Conservation (phyloP, 2,113 vertebrate species). For the Anser cygnoides region DNA sequence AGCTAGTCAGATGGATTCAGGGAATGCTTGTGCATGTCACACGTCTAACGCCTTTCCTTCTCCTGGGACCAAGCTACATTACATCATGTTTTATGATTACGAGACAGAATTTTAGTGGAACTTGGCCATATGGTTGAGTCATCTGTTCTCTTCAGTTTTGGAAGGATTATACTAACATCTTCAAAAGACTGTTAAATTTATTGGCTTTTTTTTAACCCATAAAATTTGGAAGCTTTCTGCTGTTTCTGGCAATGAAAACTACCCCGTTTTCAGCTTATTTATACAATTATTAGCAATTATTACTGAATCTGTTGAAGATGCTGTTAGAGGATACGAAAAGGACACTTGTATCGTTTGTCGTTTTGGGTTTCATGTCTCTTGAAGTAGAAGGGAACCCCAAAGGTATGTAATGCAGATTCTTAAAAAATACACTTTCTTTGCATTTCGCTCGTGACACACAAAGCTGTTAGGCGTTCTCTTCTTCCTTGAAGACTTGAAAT, state of each 20-base stretch:
- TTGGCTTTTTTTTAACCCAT: slow-evolving; percentile 54
- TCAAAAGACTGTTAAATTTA: slow-evolving; percentile 62
- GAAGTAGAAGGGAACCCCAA: neutral
- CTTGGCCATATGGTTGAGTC: slow-evolving; percentile 72
- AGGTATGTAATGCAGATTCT: accelerated
- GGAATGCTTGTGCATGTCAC: slow-evolving; percentile 41
- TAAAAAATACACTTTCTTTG: neutral
- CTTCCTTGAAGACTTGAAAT: neutral
- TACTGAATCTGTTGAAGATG: neutral
- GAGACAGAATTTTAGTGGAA: slow-evolving; percentile 73
- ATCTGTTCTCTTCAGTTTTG: slow-evolving; percentile 70
- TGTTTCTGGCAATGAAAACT: slow-evolving; percentile 19
- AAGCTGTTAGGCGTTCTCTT: neutral
- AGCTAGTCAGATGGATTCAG: slow-evolving; percentile 50
- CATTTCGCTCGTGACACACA: neutral
- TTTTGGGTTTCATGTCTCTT: neutral
- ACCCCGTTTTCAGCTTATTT: slow-evolving; percentile 10
- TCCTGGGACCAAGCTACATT: slow-evolving; percentile 65
- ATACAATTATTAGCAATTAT: neutral
- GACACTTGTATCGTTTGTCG: neutral
- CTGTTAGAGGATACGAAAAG: neutral
- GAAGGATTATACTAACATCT: slow-evolving; percentile 59
- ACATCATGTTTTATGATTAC: slow-evolving; percentile 75
- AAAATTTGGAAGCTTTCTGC: slow-evolving; percentile 36
- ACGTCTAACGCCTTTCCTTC: slow-evolving; percentile 56